Base-by-base conservation (phyloP, 2,888 invertebrate genomes). In the Linnaemya vulpina region DNA sequence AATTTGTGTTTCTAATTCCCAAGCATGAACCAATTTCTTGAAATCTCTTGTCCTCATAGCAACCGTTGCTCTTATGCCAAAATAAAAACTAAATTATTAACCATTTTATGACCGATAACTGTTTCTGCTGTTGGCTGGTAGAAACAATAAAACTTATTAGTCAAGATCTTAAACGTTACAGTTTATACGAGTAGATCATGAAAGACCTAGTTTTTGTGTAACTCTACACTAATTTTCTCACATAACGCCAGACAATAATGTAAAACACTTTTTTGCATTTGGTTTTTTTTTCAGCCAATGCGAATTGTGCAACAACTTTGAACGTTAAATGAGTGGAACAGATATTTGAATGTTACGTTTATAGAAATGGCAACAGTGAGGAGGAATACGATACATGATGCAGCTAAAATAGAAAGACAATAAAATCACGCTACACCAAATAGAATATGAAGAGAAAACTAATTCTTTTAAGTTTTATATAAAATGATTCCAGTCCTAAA, bases 171-270 rank as follows among this genome's bases (percentile, higher is more conserved):
- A 58, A 82, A 70, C 53, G 38, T 49, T 63, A 65, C 40, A 70
- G 63, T 82, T 82, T 82, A 76, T 76, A n/a, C n/a, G n/a, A n/a
- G n/a, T n/a, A 76, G 76, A 76, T 78, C 78, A 78, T 78, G 68
- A 85, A 82, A 82, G 82, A 85, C 78, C 85, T 71, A 82, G 40
- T 73, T 78, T 77, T 25, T 25, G 11, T 68, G 22, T 63, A 43
- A 13, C 68, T 78, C 78, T 62, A 82, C 65, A 82, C 58, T 74
- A 82, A 75, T 82, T 85, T 82, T 82, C 85, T 85, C 82, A 82
- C 78, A 79, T 82, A 63, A 51, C 30, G 51, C 25, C 68, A 77
- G 70, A 68, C 68, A 51, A 3, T 49, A 49, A 63, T 40, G 55
- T 25, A 38, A 63, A 75, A 58, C 73, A 73, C 68, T 76, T 74